These are phyloP conservation scores for Biston stratarius DNA, from an alignment of 2,888 invertebrate genomes.

Conservation along the genomic window DNA sequence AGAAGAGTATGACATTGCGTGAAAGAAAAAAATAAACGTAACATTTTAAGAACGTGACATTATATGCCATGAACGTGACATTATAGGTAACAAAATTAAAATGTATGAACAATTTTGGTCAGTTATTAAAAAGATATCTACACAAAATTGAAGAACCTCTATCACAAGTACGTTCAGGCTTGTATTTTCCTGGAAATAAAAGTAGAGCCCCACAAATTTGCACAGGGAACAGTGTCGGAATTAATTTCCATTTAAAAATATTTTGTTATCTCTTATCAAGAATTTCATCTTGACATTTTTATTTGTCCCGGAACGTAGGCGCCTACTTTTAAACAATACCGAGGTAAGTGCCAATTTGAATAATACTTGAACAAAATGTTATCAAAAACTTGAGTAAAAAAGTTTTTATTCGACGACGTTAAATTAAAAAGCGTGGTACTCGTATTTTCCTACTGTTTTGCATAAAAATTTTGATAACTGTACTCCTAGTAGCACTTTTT, in stretches of 20 bases:
- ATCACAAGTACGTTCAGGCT: neutral
- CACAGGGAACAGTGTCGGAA: constrained; percentile 5
- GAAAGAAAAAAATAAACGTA: too few relatives aligned
- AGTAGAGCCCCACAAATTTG: neutral
- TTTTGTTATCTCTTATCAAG: constrained; percentile 20
- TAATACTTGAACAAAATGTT: constrained; percentile 35
- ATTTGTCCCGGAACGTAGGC: constrained; percentile 28
- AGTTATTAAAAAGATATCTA: too few relatives aligned
- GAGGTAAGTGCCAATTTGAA: constrained; percentile 38
- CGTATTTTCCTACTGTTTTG: constrained; percentile 24
- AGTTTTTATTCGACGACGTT: constrained; percentile 41
- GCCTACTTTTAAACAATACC: constrained; percentile 31
- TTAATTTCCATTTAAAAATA: constrained; percentile 24
- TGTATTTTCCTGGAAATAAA: constrained; percentile 1
- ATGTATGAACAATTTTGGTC: too few relatives aligned
- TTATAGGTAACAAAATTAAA: too few relatives aligned
- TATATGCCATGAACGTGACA: too few relatives aligned
- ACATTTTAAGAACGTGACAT: too few relatives aligned
- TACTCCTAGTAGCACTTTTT: neutral
- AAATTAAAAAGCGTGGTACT: constrained; percentile 35
- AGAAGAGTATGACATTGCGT: too few relatives aligned
- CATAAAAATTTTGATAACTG: constrained; percentile 29
- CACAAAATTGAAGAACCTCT: too few relatives aligned
- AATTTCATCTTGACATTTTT: constrained; percentile 27
- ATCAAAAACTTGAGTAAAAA: constrained; percentile 41